Conservation (phyloP, 2,888 invertebrate genomes). For the Aleiodes alternator region DNA sequence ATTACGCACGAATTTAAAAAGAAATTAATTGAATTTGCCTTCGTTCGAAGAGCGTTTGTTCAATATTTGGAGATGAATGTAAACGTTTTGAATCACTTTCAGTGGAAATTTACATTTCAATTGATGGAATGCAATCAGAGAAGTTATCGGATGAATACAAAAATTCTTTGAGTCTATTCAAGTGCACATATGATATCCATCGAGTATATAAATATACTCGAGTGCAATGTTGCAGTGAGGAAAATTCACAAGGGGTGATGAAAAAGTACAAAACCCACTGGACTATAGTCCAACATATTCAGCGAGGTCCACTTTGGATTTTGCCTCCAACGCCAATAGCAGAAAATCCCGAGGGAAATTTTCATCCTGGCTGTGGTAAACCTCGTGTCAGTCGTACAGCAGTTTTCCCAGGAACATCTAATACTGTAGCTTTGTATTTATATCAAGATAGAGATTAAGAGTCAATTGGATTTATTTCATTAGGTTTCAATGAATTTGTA, state of each 20-base stretch:
- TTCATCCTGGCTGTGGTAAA: slow-evolving; percentile 64
- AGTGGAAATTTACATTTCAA: too few species aligned
- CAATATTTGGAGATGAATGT: too few species aligned
- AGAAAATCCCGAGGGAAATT: slow-evolving; percentile 66
- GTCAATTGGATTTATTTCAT: too few species aligned
- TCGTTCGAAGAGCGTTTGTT: too few species aligned
- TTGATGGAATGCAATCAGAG: too few species aligned
- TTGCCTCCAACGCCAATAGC: slow-evolving; percentile 15
- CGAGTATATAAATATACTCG: slow-evolving; percentile 26
- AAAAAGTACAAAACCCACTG: slow-evolving; percentile 22
- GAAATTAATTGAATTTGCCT: too few species aligned
- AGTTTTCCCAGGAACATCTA: too few species aligned
- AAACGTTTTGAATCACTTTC: too few species aligned
- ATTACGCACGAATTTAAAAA: too few species aligned
- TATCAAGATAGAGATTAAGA: too few species aligned
- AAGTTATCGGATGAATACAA: slow-evolving; percentile 22
- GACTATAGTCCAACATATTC: slow-evolving; percentile 1
- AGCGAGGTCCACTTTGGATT: slow-evolving; percentile 31
- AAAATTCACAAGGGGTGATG: slow-evolving; percentile 20
- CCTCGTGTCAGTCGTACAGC: slow-evolving; percentile 43
- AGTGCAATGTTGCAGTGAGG: slow-evolving; percentile 43
- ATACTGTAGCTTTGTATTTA: too few species aligned
- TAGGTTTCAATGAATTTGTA: too few species aligned
- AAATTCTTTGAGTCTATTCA: slow-evolving; percentile 24
- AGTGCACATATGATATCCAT: slow-evolving; percentile 46